These are phyloP conservation scores for Mesocricetus auratus DNA, from an alignment of 2,113 vertebrate species.

Conservation along the genomic window DNA sequence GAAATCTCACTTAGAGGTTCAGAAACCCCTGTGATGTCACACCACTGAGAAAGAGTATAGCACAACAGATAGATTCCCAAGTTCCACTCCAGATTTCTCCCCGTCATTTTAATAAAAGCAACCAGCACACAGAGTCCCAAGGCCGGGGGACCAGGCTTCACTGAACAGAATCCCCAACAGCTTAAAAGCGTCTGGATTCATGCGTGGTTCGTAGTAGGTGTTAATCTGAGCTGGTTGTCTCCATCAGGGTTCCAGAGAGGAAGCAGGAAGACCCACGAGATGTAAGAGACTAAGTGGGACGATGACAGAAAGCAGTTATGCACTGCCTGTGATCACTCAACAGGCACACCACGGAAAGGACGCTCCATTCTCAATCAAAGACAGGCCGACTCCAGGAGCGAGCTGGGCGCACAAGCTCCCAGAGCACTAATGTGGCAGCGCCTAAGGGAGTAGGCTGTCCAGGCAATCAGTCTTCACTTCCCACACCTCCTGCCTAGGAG, in stretches of 20 bases:
- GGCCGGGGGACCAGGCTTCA: neutral
- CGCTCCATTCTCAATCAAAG: conserved; percentile 68
- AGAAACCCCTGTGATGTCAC: neutral
- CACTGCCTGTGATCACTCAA: conserved; percentile 67
- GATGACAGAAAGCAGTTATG: conserved; percentile 57
- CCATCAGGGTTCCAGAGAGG: neutral
- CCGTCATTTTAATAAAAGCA: neutral
- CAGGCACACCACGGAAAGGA: conserved; percentile 69
- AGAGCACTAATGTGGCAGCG: accelerated
- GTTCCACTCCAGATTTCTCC: neutral
- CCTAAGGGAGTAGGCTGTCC: neutral
- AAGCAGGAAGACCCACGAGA: conserved; percentile 1
- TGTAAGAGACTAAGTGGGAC: conserved; percentile 32
- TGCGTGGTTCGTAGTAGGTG: neutral
- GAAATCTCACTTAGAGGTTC: neutral
- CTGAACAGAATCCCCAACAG: neutral
- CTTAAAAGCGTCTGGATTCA: neutral
- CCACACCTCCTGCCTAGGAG: neutral
- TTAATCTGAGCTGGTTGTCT: neutral
- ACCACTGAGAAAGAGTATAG: neutral
- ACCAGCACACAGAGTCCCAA: no score
- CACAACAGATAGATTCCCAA: neutral
- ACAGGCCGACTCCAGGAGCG: conserved; percentile 23
- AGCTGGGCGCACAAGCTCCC: conserved; percentile 41
- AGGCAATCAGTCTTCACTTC: neutral